Evolutionary conservation across 2,888 invertebrate genomes (phyloP).

Genomic region (Scrobipalpa costella): DNA sequence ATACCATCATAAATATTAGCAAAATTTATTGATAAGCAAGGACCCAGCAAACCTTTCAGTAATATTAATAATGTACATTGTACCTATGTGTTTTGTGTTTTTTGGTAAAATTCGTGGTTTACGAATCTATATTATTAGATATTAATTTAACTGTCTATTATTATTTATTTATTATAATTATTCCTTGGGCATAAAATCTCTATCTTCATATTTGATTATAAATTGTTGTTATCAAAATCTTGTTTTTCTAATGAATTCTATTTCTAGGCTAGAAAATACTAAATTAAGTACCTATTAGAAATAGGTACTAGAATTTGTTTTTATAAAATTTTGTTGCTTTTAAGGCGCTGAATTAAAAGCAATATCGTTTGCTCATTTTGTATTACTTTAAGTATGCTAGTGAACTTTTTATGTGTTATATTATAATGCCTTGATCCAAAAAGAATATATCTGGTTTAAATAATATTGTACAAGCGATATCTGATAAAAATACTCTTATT

Average conservation of each 20-base stretch:
- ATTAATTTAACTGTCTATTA: background rate
- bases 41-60: background rate
- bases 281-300: background rate
- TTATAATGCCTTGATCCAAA: no score
- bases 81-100: no score
- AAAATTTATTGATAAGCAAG: background rate
- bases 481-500: no score
- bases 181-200: background rate
- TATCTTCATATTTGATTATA: constrained; percentile 1
- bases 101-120: no score
- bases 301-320: background rate
- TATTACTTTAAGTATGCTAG: background rate
- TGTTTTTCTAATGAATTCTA: background rate
- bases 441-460: no score
- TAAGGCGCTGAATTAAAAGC: background rate
- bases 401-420: background rate
- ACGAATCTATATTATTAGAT: background rate
- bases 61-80: no score
- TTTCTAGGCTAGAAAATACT: background rate
- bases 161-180: background rate
- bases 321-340: background rate
- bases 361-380: background rate
- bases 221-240: background rate
- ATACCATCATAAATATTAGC: no score
- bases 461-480: no score